Evolutionary conservation across 2,797 vertebrate species (phyloP).

Genomic region (Molothrus aeneus): DNA sequence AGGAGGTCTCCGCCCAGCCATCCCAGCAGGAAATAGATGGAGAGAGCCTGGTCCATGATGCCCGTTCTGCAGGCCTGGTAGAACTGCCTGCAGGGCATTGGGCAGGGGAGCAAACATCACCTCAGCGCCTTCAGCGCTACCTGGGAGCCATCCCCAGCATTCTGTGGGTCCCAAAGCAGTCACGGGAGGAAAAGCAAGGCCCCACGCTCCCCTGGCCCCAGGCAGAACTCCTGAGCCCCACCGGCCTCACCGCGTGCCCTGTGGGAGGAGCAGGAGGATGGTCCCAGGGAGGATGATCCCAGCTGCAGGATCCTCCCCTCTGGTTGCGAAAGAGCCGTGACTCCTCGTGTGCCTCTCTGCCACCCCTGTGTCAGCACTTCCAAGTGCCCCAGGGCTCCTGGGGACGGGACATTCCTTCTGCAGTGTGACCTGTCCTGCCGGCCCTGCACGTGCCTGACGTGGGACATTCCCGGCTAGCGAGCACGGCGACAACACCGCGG

Average conservation of each 20-base stretch:
- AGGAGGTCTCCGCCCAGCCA: conserved; percentile 93
- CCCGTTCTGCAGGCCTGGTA: conserved; percentile 88
- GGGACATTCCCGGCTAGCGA: not conserved
- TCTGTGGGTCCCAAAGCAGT: not conserved
- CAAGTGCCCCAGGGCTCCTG: not conserved
- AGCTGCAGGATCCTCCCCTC: not conserved
- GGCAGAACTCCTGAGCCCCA: not conserved
- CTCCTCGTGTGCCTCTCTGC: not conserved
- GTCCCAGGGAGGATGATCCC: not conserved
- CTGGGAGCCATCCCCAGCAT: not conserved
- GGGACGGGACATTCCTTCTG: not conserved
- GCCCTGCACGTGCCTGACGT: not conserved
- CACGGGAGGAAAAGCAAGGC: not conserved
- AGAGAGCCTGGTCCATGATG: conserved; percentile 93
- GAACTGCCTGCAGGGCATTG: conserved; percentile 82
- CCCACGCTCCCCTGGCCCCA: not conserved
- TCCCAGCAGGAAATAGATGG: conserved; percentile 92
- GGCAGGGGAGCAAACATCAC: not conserved
- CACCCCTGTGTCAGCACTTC: not conserved
- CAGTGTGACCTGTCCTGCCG: not conserved
- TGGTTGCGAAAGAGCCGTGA: not conserved
- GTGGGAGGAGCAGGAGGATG: not conserved
- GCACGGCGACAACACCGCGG: not conserved
- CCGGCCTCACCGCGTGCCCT: accelerated
- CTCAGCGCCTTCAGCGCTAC: not conserved